phyloP scores from a whole-genome alignment of 2,888 invertebrate genomes.

The Marasmarcha lunaedactyla region DNA sequence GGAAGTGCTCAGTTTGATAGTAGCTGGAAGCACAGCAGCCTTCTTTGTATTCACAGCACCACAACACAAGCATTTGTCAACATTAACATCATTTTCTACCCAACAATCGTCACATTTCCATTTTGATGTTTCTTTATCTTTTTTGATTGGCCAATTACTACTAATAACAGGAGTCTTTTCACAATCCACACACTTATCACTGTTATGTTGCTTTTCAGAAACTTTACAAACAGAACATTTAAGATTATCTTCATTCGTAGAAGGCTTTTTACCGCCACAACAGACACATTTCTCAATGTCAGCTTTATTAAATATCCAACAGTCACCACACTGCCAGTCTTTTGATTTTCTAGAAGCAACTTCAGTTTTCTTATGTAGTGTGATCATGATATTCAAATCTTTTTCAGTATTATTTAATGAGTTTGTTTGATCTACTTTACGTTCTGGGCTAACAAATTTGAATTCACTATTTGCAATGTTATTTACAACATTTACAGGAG shows the following conservation, averaged over 20 bases:
- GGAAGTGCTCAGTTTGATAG: background rate
- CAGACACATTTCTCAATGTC: slow-evolving; percentile 31
- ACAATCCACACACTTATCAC: slow-evolving; percentile 29
- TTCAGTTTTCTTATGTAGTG: slow-evolving; percentile 11
- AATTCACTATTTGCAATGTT: slow-evolving; percentile 18
- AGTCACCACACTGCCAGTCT: slow-evolving; percentile 28
- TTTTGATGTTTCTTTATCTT: slow-evolving; percentile 17
- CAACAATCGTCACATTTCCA: slow-evolving; percentile 37
- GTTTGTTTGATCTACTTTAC: slow-evolving; percentile 21
- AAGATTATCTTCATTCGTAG: slow-evolving; percentile 3
- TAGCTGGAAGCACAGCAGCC: background rate
- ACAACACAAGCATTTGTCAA: slow-evolving; percentile 36
- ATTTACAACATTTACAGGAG: background rate
- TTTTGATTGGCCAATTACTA: slow-evolving; percentile 11
- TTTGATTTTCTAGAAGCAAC: slow-evolving; percentile 5
- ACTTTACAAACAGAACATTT: slow-evolving; percentile 30
- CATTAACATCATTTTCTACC: slow-evolving; percentile 29
- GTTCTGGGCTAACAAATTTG: slow-evolving; percentile 34
- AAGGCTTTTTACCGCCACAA: slow-evolving; percentile 28
- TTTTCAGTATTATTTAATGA: background rate
- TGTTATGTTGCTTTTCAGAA: slow-evolving; percentile 18
- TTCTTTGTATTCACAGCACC: slow-evolving; percentile 21
- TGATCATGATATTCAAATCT: slow-evolving; percentile 10
- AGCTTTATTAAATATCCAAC: slow-evolving; percentile 31
- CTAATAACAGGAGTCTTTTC: slow-evolving; percentile 20